Evolutionary conservation across 2,888 invertebrate species (phyloP).

Genomic region (Anorthoa munda): DNA sequence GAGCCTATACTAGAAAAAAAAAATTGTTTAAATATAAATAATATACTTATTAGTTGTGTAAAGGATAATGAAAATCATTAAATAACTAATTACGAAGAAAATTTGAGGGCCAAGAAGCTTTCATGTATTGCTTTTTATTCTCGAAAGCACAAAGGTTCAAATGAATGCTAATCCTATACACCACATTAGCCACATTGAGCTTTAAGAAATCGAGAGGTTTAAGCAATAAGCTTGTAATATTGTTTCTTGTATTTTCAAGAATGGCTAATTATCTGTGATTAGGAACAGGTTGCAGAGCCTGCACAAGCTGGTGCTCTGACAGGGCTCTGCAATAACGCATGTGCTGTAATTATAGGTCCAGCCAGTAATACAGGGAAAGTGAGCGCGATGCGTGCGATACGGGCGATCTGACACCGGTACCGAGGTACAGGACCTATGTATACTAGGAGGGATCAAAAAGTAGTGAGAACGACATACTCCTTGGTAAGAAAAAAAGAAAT

Average conservation of each 20-base stretch:
- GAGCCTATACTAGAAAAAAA: no score
- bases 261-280: conserved; percentile 10
- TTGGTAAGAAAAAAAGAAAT: no score
- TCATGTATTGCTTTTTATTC: neutral
- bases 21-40: no score
- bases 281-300: conserved; percentile 12
- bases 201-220: neutral
- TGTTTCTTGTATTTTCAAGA: neutral
- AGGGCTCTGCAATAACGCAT: conserved; percentile 31
- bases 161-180: no score
- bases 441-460: no score
- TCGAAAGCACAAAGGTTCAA: neutral
- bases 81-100: conserved; percentile 3
- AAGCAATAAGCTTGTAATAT: neutral
- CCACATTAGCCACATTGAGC: neutral
- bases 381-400: conserved; percentile 26
- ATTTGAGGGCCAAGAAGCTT: no score
- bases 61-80: neutral
- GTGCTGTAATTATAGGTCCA: conserved; percentile 23
- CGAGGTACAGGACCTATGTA: neutral
- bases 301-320: conserved; percentile 7
- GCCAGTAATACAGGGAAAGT: neutral
- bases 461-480: no score
- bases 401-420: neutral
- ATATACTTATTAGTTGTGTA: neutral